phyloP scores from a whole-genome alignment of 2,797 vertebrate species.

The Amniataba percoides region DNA sequence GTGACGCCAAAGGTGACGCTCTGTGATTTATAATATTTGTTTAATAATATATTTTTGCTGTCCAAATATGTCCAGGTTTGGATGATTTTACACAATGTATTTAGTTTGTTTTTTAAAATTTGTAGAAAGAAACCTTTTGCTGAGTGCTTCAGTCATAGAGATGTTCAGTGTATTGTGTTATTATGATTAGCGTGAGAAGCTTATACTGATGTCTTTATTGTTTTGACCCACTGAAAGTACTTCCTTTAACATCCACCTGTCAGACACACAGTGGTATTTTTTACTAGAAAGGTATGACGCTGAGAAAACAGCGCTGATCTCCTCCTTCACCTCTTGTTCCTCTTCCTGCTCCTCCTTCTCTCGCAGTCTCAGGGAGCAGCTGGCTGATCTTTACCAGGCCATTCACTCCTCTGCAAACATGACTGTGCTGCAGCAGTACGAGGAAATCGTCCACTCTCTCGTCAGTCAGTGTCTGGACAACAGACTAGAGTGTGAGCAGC shows the following conservation, averaged over 20 bases:
- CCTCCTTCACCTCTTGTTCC: too few species aligned
- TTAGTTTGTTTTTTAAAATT: too few species aligned
- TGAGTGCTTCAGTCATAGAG: not conserved
- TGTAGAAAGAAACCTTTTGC: not conserved
- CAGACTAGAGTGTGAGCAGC: conserved; percentile 78
- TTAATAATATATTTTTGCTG: not conserved
- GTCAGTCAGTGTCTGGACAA: conserved; percentile 78
- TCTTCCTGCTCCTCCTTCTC: conserved; percentile 18
- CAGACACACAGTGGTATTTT: not conserved
- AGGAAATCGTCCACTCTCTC: conserved; percentile 79
- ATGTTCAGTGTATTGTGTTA: too few species aligned
- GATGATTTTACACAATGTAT: not conserved
- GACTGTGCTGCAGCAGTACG: conserved; percentile 81
- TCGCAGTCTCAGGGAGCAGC: conserved; percentile 78
- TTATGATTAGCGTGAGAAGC: conserved; percentile 2
- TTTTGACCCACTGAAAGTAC: not conserved
- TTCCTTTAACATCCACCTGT: not conserved
- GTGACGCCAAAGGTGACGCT: not conserved
- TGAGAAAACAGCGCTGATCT: not conserved
- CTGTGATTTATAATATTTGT: not conserved
- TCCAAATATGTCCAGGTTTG: not conserved
- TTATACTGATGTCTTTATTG: not conserved
- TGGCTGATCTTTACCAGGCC: conserved; percentile 81
- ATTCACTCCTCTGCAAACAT: conserved; percentile 78
- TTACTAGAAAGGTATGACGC: not conserved